These are phyloP conservation scores for Prunella strophiata DNA, from an alignment of 2,797 vertebrate species.

Conservation along the genomic window DNA sequence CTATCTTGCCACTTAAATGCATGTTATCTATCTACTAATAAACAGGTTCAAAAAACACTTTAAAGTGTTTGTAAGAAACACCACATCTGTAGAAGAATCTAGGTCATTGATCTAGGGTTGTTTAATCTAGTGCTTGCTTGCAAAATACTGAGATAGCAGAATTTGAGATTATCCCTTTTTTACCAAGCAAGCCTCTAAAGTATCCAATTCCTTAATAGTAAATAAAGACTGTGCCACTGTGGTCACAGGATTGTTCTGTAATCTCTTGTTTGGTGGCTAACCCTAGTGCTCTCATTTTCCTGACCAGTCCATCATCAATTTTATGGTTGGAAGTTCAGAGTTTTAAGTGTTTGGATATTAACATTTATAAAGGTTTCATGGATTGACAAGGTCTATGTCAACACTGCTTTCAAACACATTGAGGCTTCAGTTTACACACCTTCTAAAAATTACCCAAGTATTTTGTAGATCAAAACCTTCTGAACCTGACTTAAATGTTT, in stretches of 20 bases:
- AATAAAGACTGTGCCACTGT: not conserved
- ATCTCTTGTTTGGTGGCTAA: not conserved
- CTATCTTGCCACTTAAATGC: not conserved
- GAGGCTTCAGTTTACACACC: not conserved
- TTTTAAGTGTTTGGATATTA: not conserved
- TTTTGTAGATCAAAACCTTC: not conserved
- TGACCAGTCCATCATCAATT: not conserved
- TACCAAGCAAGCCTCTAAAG: not conserved
- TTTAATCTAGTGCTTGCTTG: not conserved
- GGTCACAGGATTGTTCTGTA: not conserved
- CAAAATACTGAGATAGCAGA: not conserved
- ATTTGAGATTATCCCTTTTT: not conserved
- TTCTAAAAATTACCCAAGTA: not conserved
- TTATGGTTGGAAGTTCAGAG: not conserved
- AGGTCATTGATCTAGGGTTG: not conserved
- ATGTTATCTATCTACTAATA: not conserved
- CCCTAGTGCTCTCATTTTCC: not conserved
- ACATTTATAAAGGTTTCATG: not conserved
- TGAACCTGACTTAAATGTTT: not conserved
- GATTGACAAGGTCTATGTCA: not conserved
- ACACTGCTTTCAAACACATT: not conserved
- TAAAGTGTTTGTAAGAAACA: not conserved
- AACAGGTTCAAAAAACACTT: not conserved
- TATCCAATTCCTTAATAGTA: not conserved
- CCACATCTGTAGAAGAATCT: not conserved